Evolutionary conservation across 2,113 vertebrate species (phyloP), one percentile per base, ranked within the genome.

Genomic region (Australoheros scitulus): DNA sequence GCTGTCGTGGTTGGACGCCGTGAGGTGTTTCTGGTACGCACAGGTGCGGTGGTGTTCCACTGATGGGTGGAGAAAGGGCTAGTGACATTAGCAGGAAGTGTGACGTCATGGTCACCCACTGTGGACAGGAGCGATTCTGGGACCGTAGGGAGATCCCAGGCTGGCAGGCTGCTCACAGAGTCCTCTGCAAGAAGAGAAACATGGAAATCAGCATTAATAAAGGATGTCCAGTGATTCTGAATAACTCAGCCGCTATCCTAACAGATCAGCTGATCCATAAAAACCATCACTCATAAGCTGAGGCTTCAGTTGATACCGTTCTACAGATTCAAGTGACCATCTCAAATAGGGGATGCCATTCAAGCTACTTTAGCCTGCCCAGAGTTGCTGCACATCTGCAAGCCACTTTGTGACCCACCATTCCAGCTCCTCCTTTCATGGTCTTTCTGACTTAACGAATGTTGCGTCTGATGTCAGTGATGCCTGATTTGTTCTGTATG

Each of bases 111-210:
- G 85, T 95, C 93, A 6, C 92, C 94, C 80, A 87, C 83, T 1
- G 92, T 94, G 75, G 92, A 91, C 65, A 95, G 81, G 18, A 93
- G 92, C 1, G 94, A 93, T 59, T 92, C 94, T 0, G 94, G 93
- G 38, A 95, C 89, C 1, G 95, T 96, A 55, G 95, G 95, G 18
- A 95, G 92, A 77, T 95, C 94, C 91, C 94, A 95, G 65, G 93
- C 94, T 1, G 93, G 94, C 26, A 90, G 90, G 77, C 87, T 92
- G 81, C 84, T 86, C 65, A 94, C 81, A 0, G 90, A 83, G 22
- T 94, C 93, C 10, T 94, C 95, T 94, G 89, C 50, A 88, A 59
- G 52, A 11, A 26, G 17, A 32, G 36, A 72, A 36, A 72, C 17
- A 36, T 15, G 15, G 20, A 77, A 55, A 50, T 64, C 11, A 55